These are phyloP conservation scores for Esox niger DNA, from an alignment of 2,113 vertebrate species.

Conservation along the genomic window DNA sequence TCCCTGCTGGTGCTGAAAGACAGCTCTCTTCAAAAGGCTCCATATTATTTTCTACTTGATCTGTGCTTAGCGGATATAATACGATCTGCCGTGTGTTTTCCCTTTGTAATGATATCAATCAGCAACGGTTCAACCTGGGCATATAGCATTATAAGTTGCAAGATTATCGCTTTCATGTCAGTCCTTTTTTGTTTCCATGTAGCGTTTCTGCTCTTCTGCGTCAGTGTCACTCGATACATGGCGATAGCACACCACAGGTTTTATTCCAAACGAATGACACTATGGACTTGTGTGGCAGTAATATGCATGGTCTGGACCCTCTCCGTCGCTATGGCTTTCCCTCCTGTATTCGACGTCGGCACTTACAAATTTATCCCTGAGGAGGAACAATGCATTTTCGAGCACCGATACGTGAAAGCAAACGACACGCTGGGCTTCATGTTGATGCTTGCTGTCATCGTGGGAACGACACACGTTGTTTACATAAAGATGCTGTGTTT, in stretches of 20 bases:
- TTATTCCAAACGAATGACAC: slow-evolving; percentile 91
- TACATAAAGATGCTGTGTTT: slow-evolving; percentile 95
- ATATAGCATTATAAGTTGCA: slow-evolving; percentile 84
- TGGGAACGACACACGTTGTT: slow-evolving; percentile 88
- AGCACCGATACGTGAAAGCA: slow-evolving; percentile 91
- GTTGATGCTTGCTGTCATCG: slow-evolving; percentile 87
- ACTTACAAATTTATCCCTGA: slow-evolving; percentile 89
- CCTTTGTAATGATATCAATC: slow-evolving; percentile 90
- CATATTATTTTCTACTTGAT: slow-evolving; percentile 94
- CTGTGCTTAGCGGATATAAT: slow-evolving; percentile 89
- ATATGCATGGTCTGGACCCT: slow-evolving; percentile 95
- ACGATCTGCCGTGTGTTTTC: slow-evolving; percentile 90
- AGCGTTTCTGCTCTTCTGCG: slow-evolving; percentile 92
- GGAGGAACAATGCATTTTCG: slow-evolving; percentile 93
- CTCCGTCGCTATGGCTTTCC: slow-evolving; percentile 92
- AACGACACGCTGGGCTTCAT: slow-evolving; percentile 94
- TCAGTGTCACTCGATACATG: slow-evolving; percentile 95
- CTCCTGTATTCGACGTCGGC: slow-evolving; percentile 90
- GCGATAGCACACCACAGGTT: slow-evolving; percentile 96
- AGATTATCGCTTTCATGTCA: slow-evolving; percentile 89
- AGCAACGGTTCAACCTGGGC: slow-evolving; percentile 81
- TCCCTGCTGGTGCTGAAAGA: slow-evolving; percentile 88
- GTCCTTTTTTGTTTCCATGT: slow-evolving; percentile 95
- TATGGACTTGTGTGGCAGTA: slow-evolving; percentile 89
- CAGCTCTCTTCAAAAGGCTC: slow-evolving; percentile 85